phyloP scores from a whole-genome alignment of 1,140 invertebrate genomes.

The Eulimnadia texana region DNA sequence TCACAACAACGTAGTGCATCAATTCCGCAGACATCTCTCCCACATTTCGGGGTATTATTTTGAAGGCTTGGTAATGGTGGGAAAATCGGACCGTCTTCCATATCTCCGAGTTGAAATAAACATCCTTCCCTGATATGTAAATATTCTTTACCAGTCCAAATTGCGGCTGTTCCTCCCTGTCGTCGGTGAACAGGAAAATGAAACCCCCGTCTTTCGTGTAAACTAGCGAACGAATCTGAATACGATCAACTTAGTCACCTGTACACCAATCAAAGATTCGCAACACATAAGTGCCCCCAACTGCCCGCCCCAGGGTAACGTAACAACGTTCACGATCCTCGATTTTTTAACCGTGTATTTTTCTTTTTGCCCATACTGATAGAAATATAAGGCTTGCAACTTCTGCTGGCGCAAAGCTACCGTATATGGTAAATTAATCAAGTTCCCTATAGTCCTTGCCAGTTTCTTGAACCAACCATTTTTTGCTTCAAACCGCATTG shows the following conservation, averaged over 20 bases:
- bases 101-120: not conserved
- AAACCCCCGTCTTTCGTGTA: too few species aligned
- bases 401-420: constrained; percentile 7
- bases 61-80: not conserved
- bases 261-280: too few species aligned
- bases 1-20: not conserved
- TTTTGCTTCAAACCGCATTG: constrained; percentile 14
- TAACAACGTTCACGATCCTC: too few species aligned
- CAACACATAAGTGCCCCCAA: too few species aligned
- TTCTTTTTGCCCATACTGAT: too few species aligned
- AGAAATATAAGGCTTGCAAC: not conserved
- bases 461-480: constrained; percentile 13
- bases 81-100: not conserved
- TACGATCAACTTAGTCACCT: too few species aligned
- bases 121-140: not conserved
- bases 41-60: not conserved
- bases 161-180: too few species aligned
- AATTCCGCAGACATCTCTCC: not conserved
- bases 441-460: constrained; percentile 4
- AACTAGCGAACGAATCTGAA: too few species aligned
- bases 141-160: not conserved
- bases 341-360: too few species aligned
- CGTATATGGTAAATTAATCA: constrained; percentile 11
- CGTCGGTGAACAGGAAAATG: too few species aligned
- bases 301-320: too few species aligned